Base-by-base conservation (phyloP, 2,888 invertebrate genomes). In the Phyllotreta striolata region DNA sequence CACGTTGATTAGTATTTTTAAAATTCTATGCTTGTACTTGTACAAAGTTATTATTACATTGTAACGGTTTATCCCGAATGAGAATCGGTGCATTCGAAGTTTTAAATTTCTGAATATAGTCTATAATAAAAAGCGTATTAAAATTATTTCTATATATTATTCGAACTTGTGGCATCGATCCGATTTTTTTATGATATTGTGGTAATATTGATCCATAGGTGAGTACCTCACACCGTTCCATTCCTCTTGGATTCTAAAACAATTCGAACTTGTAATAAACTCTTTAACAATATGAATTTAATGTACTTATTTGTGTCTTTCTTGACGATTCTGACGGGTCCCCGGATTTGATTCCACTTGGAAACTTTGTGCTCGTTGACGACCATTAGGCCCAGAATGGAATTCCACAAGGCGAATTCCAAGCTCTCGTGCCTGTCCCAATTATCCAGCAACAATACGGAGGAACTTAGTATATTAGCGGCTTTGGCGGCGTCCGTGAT, bases 261-360 rank as follows among this genome's bases (percentile, higher is more conserved):
- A 44, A 65, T 40, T 24, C 1, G 34, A 35, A 38, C 44, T n/a
- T 47, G 55, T 9, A 49, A 64, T 39, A 59, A n/a, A 60, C 38
- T 43, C 41, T 3, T 43, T 35, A 39, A 57, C 10, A 55, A 39
- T 57, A 57, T 41, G 49, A 37, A 35, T 38, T 10, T 37, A 51
- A 38, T 60, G 41, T 47, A 24, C 24, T 24, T 24, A 24, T 24
- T 24, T 4, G 24, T 24, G 4, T 24, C 24, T 24, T 24, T 24
- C 24, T 74, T 75, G 24, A 71, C 68, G 8, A 75, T 66, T 72
- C 78, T 79, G 12, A 62, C 74, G 3, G 80, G 79, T 2, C 87
- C 89, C 71, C 85, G 85, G 0, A 92, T 88, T 59, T 91, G 91
- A 80, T 88, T 90, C 91, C 92, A 92, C 38, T 88, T 88, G 9